These are phyloP conservation scores for Cyphomyrmex costatus DNA, from an alignment of 1,140 invertebrate genomes.

Conservation along the genomic window DNA sequence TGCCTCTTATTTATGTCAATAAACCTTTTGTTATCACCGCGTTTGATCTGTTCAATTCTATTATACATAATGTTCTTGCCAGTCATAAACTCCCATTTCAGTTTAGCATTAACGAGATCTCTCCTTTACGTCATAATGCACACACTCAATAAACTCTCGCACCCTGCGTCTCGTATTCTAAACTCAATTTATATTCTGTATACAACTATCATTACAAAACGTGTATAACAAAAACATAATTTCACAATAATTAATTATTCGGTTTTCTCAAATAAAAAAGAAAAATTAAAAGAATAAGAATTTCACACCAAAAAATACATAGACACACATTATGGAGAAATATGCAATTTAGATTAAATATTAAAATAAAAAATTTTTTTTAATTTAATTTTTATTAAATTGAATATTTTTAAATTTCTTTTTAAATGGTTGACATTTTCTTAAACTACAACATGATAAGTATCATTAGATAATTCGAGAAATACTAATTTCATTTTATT, in stretches of 20 bases:
- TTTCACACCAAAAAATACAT: neutral
- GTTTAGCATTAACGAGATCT: constrained; percentile 77
- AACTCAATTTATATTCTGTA: neutral
- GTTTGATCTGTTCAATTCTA: neutral
- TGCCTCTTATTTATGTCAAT: neutral
- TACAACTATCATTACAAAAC: neutral
- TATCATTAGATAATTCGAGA: neutral
- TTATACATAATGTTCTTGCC: constrained; percentile 65
- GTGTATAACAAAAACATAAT: neutral
- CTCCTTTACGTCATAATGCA: constrained; percentile 75
- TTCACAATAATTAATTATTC: neutral
- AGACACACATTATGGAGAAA: neutral
- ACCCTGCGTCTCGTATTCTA: constrained; percentile 13
- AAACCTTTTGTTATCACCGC: constrained; percentile 5
- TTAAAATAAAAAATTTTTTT: neutral
- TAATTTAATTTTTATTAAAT: neutral
- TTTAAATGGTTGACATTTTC: neutral
- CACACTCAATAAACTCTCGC: constrained; percentile 72
- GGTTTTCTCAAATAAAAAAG: neutral
- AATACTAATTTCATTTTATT: neutral
- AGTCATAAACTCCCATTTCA: constrained; percentile 77
- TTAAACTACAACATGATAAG: neutral
- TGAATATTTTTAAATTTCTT: neutral
- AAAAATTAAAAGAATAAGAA: neutral
- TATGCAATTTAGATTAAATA: neutral